Base-by-base conservation (phyloP, 2,888 invertebrate genomes). In the Rhagonycha fulva region DNA sequence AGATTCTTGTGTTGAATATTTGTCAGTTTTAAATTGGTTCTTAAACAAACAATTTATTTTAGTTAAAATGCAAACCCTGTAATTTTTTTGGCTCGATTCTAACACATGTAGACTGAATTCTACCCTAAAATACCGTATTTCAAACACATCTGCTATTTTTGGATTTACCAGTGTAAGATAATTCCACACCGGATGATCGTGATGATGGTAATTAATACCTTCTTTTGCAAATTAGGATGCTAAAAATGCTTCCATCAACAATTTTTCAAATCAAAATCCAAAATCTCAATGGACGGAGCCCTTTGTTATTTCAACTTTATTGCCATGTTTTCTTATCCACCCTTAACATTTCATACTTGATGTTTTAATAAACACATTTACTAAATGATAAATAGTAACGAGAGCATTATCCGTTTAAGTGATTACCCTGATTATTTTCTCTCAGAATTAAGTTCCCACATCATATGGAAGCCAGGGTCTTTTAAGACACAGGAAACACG, bases 381-480 rank as follows among this genome's bases (percentile, higher is more conserved):
- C 66, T 75, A 75, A 68, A 75, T 77, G 66, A 72, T 77, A 77
- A 77, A 77, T 77, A 71, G 72, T 72, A 78, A 75, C 75, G 71
- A 75, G 63, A 71, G 75, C 67, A 71, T 78, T 78, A 78, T 73
- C 72, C 68, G 68, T 30, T 75, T 73, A 78, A 73, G 75, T 78
- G 77, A 75, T 78, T 75, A 72, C 71, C 24, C 14, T 24, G 63
- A 24, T 24, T 63, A 2, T 24, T 3, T n/a, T 63, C 3, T 14
- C 24, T 61, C 61, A 14, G n/a, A 61, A 24, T 9, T 4, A 9
- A n/a, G 24, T 26, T 66, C 63, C 63, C 63, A 66, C 63, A 66
- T n/a, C n/a, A 24, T 24, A 26, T 26, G 24, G 24, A 12, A 24
- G 24, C 24, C 12, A 24, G 63, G 23, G 63, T 7, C 11, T 12